phyloP scores from a whole-genome alignment of 2,888 invertebrate genomes.

The Euproctis similis region DNA sequence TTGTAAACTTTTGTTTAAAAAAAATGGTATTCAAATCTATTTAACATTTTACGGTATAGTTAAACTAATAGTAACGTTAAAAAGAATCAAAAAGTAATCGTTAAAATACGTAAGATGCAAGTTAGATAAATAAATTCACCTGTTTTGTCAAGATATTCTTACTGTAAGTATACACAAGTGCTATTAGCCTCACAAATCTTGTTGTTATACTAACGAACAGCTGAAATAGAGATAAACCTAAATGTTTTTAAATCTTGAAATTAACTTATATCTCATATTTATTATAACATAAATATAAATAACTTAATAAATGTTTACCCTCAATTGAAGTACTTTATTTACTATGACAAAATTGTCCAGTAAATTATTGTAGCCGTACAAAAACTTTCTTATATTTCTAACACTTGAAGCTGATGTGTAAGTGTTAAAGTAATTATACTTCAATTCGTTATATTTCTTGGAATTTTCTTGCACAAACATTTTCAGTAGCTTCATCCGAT shows the following conservation, averaged over 20 bases:
- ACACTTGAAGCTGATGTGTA: not conserved
- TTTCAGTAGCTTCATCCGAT: not conserved
- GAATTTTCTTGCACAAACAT: not conserved
- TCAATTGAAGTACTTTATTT: conserved; percentile 2
- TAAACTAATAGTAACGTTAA: no score
- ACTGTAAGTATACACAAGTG: not conserved
- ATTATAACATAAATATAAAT: no score
- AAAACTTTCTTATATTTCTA: conserved; percentile 1
- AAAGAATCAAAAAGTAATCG: no score
- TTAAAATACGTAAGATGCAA: no score
- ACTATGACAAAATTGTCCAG: conserved; percentile 3
- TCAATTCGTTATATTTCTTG: not conserved
- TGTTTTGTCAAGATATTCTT: no score
- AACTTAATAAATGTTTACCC: conserved; percentile 1
- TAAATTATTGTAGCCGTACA: conserved; percentile 4
- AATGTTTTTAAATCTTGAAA: no score
- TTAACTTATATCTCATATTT: no score
- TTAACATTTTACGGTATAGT: no score
- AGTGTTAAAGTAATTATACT: not conserved
- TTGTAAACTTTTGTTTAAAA: no score
- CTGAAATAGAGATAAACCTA: no score
- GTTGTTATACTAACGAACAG: not conserved
- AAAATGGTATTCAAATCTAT: no score
- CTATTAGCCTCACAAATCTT: not conserved
- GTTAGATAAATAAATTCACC: no score